These are phyloP conservation scores for Tringa solitaria DNA, from an alignment of 2,113 vertebrate genomes.

Conservation along the genomic window DNA sequence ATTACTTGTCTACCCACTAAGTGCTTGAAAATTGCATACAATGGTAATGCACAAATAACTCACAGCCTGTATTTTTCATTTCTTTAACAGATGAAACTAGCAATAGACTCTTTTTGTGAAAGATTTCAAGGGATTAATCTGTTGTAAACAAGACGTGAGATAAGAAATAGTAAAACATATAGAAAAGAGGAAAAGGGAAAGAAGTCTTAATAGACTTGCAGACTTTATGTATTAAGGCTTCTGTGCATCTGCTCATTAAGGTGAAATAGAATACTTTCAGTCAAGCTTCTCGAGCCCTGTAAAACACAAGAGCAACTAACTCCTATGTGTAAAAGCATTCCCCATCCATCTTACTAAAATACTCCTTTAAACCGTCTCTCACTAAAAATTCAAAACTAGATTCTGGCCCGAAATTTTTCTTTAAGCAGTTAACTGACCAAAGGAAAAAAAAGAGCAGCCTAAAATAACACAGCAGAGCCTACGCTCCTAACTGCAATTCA, in stretches of 20 bases:
- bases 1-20: neutral
- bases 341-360: neutral
- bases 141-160: neutral
- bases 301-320: neutral
- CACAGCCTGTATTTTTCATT: neutral
- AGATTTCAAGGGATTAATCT: neutral
- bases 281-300: neutral
- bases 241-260: neutral
- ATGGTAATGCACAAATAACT: neutral
- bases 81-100: neutral
- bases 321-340: neutral
- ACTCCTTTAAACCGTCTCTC: neutral
- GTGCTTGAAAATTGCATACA: neutral
- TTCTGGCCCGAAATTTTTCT: neutral
- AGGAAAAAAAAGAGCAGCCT: neutral
- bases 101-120: neutral
- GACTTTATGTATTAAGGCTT: neutral
- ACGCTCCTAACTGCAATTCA: neutral
- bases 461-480: neutral
- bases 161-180: neutral
- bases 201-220: neutral
- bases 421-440: neutral
- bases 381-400: neutral
- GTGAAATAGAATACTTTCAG: neutral
- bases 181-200: neutral